Percentiles rank a stretch among this genome's conserved stretches.
Conservation (phyloP, 2,113 vertebrate species). For the Sinocyclocheilus anshuiensis region DNA sequence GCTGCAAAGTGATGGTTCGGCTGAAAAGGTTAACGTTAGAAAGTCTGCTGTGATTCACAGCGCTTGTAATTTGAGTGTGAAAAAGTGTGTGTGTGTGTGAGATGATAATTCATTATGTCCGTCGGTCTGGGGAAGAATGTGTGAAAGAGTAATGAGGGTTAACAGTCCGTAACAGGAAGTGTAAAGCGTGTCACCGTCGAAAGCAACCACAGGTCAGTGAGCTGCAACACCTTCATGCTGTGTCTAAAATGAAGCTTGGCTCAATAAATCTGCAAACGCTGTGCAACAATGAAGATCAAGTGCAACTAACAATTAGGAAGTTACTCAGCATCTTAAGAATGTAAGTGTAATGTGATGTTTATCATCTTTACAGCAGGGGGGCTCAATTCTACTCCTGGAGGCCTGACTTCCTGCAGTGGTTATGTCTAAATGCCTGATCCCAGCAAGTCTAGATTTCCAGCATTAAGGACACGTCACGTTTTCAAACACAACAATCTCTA, state of each 20-base stretch:
- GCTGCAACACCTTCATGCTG: background rate
- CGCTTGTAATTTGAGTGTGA: slow-evolving; percentile 23
- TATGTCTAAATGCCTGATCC: background rate
- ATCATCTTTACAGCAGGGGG: background rate
- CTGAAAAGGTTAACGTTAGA: slow-evolving; percentile 27
- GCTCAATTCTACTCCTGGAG: background rate
- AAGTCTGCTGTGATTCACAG: slow-evolving; percentile 18
- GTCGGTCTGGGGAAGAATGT: slow-evolving; percentile 22
- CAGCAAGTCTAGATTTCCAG: background rate
- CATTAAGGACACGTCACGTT: background rate
- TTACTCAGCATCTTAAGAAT: slow-evolving; percentile 20
- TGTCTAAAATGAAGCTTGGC: slow-evolving; percentile 3
- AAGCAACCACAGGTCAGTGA: slow-evolving; percentile 9
- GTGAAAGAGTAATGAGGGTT: slow-evolving; percentile 42
- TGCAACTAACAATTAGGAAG: background rate
- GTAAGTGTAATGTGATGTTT: background rate
- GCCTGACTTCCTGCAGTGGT: background rate
- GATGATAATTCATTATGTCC: slow-evolving; percentile 27
- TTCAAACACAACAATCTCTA: background rate
- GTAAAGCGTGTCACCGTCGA: slow-evolving; percentile 20
- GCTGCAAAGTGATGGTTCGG: slow-evolving; percentile 21
- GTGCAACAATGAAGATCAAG: background rate
- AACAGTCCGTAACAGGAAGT: slow-evolving; percentile 35
- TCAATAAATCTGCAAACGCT: background rate
- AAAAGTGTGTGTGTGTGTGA: slow-evolving; percentile 36